Percentiles rank a stretch among this genome's conserved stretches.
Conservation (phyloP, 2,888 invertebrate species). For the Oligia strigilis region DNA sequence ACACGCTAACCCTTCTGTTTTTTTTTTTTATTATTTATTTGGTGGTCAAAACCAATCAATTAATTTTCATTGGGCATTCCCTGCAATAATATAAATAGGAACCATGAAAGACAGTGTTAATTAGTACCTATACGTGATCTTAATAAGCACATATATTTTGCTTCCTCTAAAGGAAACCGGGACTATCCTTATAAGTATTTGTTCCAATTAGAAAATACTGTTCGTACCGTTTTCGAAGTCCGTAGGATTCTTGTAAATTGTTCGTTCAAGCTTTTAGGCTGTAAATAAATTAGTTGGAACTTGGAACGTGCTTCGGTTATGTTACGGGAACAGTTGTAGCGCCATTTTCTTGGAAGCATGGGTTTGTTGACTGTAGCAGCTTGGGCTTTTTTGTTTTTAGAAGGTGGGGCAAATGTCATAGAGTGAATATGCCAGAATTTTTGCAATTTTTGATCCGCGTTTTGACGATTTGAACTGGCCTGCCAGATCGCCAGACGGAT, state of each 20-base stretch:
- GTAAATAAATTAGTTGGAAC: constrained; percentile 51
- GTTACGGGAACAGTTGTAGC: constrained; percentile 30
- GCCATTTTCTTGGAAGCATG: constrained; percentile 12
- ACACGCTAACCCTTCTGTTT: too few species aligned
- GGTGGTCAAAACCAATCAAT: constrained; percentile 5
- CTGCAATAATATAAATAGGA: constrained; percentile 30
- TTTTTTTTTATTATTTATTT: too few species aligned
- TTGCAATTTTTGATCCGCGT: too few species aligned
- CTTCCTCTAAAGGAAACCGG: constrained; percentile 67
- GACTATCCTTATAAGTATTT: constrained; percentile 73
- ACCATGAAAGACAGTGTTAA: constrained; percentile 74
- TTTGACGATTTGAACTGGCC: too few species aligned
- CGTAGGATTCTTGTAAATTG: constrained; percentile 69
- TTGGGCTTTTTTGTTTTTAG: background rate
- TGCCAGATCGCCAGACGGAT: too few species aligned
- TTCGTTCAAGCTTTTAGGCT: constrained; percentile 59
- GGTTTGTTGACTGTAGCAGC: background rate
- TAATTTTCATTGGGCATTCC: constrained; percentile 7
- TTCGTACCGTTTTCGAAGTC: constrained; percentile 67
- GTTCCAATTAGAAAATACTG: constrained; percentile 79
- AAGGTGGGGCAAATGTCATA: too few species aligned
- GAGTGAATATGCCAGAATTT: too few species aligned
- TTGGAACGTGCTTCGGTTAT: constrained; percentile 26
- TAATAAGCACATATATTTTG: constrained; percentile 72
- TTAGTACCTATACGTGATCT: constrained; percentile 74